Conservation (phyloP, 2,113 vertebrate species). For the Lampris megalopsis region DNA sequence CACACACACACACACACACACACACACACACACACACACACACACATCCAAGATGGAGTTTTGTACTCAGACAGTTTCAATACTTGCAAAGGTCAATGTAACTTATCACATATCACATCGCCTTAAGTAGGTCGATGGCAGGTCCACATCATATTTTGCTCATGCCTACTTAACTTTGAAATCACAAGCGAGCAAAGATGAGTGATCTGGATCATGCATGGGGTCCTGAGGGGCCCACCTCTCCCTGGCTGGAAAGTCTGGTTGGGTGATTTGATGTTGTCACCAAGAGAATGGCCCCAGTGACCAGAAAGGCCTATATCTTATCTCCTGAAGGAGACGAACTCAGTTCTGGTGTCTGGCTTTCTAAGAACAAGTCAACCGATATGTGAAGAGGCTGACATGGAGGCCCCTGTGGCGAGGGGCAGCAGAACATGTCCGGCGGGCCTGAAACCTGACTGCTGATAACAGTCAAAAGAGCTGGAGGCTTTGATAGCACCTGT, state of each 20-base stretch:
- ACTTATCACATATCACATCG: too few relatives aligned
- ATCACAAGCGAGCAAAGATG: too few relatives aligned
- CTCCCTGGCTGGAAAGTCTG: slow-evolving; percentile 23
- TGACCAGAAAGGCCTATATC: not conserved
- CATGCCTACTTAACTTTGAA: too few relatives aligned
- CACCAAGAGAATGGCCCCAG: slow-evolving; percentile 28
- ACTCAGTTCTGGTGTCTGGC: slow-evolving; percentile 53
- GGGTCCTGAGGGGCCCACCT: too few relatives aligned
- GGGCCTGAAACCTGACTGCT: slow-evolving; percentile 35
- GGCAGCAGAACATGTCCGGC: slow-evolving; percentile 23
- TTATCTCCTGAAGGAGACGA: slow-evolving; percentile 56
- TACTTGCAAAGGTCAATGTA: too few relatives aligned
- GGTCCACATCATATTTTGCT: too few relatives aligned
- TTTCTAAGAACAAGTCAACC: slow-evolving; percentile 54
- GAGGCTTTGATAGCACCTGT: slow-evolving; percentile 20
- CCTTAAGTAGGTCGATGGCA: too few relatives aligned
- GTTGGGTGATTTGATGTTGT: slow-evolving; percentile 26
- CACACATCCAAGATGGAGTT: too few relatives aligned
- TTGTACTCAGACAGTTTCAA: too few relatives aligned
- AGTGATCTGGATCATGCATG: too few relatives aligned
- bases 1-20: too few relatives aligned
- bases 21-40: too few relatives aligned
- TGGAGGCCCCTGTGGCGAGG: slow-evolving; percentile 12
- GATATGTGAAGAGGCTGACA: slow-evolving; percentile 45
- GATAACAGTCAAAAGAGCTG: slow-evolving; percentile 46